phyloP scores from a whole-genome alignment of 53 echinoderm and acorn worm species.

The Paelopatides confundens region DNA sequence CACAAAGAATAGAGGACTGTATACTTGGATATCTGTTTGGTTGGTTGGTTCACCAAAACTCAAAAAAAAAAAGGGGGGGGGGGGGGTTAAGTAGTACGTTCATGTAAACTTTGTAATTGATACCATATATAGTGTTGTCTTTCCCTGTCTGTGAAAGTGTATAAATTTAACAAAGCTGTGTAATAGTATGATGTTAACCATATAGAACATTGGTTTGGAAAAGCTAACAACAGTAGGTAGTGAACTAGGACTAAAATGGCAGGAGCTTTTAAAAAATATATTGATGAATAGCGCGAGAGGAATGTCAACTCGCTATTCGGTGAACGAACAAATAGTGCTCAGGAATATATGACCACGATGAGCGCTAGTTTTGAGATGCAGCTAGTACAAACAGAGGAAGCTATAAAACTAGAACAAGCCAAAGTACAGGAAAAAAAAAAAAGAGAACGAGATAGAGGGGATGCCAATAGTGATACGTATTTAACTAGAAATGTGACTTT shows the following conservation, averaged over 20 bases:
- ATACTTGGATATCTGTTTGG: too few relatives aligned
- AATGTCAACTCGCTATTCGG: too few relatives aligned
- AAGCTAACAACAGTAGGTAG: neutral
- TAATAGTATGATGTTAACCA: too few relatives aligned
- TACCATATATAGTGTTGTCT: too few relatives aligned
- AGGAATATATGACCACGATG: neutral
- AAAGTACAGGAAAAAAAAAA: neutral
- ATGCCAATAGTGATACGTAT: neutral
- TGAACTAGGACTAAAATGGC: neutral
- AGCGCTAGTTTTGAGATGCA: neutral
- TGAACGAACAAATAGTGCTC: neutral
- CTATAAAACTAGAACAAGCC: neutral
- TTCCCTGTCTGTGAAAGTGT: too few relatives aligned
- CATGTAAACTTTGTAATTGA: too few relatives aligned
- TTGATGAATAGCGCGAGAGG: neutral
- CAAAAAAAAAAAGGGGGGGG: too few relatives aligned
- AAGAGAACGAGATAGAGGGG: neutral
- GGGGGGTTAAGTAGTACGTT: too few relatives aligned
- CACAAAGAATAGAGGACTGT: too few relatives aligned
- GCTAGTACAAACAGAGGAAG: neutral
- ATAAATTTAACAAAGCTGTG: too few relatives aligned
- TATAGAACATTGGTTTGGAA: neutral
- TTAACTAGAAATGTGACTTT: neutral
- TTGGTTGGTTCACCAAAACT: too few relatives aligned
- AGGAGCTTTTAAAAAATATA: neutral